phyloP scores from a whole-genome alignment of 1,140 invertebrate genomes.

The Drosophila orosa region DNA sequence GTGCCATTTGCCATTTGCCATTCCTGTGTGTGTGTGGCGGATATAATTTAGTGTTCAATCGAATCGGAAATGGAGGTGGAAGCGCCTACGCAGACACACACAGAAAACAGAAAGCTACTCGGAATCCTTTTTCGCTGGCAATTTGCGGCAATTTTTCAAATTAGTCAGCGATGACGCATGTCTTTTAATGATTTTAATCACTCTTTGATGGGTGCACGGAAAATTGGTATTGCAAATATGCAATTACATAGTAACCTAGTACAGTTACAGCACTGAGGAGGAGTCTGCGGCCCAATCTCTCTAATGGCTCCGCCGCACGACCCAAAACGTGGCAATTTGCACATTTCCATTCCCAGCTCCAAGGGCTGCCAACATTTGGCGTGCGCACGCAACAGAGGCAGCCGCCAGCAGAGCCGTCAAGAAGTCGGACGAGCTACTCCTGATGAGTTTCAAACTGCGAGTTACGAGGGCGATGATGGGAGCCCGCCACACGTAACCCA shows the following conservation, averaged over 20 bases:
- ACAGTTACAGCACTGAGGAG: constrained; percentile 5
- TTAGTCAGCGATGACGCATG: constrained; percentile 49
- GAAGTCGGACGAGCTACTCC: constrained; percentile 23
- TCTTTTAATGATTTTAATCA: constrained; percentile 57
- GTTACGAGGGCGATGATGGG: constrained; percentile 45
- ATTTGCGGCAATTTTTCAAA: constrained; percentile 57
- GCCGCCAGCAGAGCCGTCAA: constrained; percentile 5
- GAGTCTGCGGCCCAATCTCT: constrained; percentile 29
- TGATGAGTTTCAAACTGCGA: constrained; percentile 67
- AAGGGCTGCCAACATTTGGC: constrained; percentile 33
- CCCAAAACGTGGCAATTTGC: constrained; percentile 40
- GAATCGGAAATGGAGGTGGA: constrained; percentile 73
- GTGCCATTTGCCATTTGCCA: not conserved
- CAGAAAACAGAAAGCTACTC: constrained; percentile 3
- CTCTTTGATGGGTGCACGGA: constrained; percentile 14
- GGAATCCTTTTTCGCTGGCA: constrained; percentile 38
- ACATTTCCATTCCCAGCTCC: constrained; percentile 27
- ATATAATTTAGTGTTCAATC: constrained; percentile 74
- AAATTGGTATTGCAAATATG: constrained; percentile 49
- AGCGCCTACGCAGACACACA: constrained; percentile 3
- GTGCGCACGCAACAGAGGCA: constrained; percentile 34
- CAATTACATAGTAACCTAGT: constrained; percentile 28
- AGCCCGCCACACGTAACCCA: constrained; percentile 39
- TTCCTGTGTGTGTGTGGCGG: constrained; percentile 29
- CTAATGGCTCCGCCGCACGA: constrained; percentile 28